Evolutionary conservation across 2,797 vertebrate species (phyloP).

Genomic region (Leucoraja ocellata): DNA sequence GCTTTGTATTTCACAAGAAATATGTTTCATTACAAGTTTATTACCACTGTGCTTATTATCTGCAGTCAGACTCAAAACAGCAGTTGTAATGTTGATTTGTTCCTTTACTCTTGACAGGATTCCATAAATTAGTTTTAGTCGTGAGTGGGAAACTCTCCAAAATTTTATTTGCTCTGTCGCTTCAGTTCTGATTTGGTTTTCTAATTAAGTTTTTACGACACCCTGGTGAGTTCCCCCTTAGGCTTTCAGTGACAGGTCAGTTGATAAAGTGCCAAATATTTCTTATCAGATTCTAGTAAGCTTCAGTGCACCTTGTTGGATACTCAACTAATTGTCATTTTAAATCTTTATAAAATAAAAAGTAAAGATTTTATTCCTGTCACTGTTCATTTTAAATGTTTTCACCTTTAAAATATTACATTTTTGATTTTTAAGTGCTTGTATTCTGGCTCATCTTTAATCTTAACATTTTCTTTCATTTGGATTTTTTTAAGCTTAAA

Average conservation of each 20-base stretch:
- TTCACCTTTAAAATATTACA: background rate
- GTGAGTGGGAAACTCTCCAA: background rate
- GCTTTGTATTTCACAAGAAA: background rate
- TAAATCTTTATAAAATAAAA: background rate
- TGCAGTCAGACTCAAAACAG: background rate
- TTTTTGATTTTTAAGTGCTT: background rate
- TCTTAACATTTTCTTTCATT: background rate
- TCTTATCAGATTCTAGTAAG: background rate
- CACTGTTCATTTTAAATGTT: background rate
- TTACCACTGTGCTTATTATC: background rate
- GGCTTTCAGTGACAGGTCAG: background rate
- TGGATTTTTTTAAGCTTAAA: background rate
- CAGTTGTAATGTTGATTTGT: background rate
- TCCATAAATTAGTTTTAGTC: conserved; percentile 15
- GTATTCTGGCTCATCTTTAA: background rate
- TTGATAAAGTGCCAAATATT: background rate
- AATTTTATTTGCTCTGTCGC: background rate
- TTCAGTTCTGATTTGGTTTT: conserved; percentile 42
- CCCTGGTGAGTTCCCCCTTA: conserved; percentile 43
- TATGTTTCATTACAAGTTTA: background rate
- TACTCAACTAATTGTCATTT: background rate
- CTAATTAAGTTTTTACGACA: conserved; percentile 52
- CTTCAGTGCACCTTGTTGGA: background rate
- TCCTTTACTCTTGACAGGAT: background rate
- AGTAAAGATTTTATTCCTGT: background rate